Evolutionary conservation across 2,888 invertebrate genomes (phyloP), one percentile per base, ranked within the genome.

Genomic region (Pandemis corylana): DNA sequence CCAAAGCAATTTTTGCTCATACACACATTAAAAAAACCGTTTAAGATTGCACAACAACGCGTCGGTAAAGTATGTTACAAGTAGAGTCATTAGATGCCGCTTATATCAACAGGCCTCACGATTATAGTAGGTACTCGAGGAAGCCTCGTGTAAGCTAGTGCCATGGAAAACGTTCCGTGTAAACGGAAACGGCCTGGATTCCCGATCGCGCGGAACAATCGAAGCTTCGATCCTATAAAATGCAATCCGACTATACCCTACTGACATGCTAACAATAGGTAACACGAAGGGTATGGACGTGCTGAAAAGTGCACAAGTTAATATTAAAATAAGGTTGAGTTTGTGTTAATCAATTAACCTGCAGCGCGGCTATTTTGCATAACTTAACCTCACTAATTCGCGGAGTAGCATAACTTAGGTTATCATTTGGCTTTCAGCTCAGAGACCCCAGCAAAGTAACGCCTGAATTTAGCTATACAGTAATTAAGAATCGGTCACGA

Each of bases 171-270:
- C 46, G 64, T 46, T 20, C 46, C 46, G 64, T 64, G 64, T 44
- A 42, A 64, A 28, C 64, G 64, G 64, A 64, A 64, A 64, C 80
- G 86, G 79, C 85, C 87, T 85, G 81, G 84, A 88, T 90, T 85
- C 84, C 85, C 80, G 81, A 76, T 79, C 82, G 84, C 84, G 83
- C 83, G 84, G 85, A 84, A 83, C 83, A 82, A 82, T 77, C 81
- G 85, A 80, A 80, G 84, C 84, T 56, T 46, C 46, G 36, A 36
- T 49, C 64, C 46, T 64, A 49, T 49, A 49, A 49, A 65, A 49
- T 51, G 49, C 65, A 49, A 49, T 65, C 28, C 36, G 65, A 49
- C 49, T 36, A 65, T 28, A 49, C 62, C 41, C 13, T 20, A 56
- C 56, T 56, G 56, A 56, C 20, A 20, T 56, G 20, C 56, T 56